Conservation (phyloP, 1,140 invertebrate genomes). For the Carposina sasakii region DNA sequence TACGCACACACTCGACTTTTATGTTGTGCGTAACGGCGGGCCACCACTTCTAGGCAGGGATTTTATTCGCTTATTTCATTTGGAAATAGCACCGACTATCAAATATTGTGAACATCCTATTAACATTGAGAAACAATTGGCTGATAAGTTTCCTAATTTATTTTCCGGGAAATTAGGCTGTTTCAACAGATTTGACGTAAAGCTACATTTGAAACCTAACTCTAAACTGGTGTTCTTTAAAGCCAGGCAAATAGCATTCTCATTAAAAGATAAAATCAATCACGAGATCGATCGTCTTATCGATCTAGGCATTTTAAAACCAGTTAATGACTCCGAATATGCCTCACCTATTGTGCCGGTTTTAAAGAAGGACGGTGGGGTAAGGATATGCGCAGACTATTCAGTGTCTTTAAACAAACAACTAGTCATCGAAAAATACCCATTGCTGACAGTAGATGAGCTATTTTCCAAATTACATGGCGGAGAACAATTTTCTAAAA, state of each 20-base stretch:
- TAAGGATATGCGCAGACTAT: background rate
- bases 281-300: background rate
- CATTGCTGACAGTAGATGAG: background rate
- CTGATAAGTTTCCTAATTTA: background rate
- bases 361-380: background rate
- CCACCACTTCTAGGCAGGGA: constrained; percentile 1
- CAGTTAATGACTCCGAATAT: background rate
- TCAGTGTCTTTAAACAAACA: background rate
- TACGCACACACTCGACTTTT: background rate
- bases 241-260: background rate
- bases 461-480: constrained; percentile 3
- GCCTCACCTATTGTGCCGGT: constrained; percentile 3
- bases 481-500: constrained; percentile 18
- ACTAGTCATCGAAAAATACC: background rate
- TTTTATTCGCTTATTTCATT: background rate
- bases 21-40: background rate
- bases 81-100: background rate
- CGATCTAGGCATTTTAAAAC: background rate
- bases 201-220: background rate
- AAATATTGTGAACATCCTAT: background rate
- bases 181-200: background rate
- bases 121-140: background rate
- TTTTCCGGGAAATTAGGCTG: constrained; percentile 1
- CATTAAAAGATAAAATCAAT: background rate
- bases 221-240: constrained; percentile 3